Conservation (phyloP, 2,797 vertebrate species). For the Pogoniulus pusillus region DNA sequence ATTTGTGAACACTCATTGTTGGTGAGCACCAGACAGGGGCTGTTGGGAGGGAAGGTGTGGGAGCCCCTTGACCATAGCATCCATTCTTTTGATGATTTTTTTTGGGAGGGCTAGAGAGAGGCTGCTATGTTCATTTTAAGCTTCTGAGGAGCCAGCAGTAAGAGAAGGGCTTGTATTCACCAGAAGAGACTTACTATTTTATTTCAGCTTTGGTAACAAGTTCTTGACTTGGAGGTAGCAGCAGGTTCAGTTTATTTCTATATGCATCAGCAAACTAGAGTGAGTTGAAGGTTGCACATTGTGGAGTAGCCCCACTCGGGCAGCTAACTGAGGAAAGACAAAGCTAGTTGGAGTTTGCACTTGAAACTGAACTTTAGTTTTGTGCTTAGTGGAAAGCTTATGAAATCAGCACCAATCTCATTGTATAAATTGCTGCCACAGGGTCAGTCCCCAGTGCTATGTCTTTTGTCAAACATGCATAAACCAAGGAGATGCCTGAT, state of each 20-base stretch:
- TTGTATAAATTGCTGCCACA: constrained; percentile 14
- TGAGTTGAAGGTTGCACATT: constrained; percentile 4
- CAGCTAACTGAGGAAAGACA: constrained; percentile 36
- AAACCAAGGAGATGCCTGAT: background rate
- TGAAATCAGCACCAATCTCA: constrained; percentile 55
- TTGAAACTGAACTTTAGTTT: constrained; percentile 48
- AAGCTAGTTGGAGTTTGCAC: constrained; percentile 13
- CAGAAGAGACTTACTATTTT: background rate
- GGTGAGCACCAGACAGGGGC: background rate
- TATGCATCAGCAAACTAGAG: constrained; percentile 31
- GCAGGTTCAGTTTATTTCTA: constrained; percentile 48
- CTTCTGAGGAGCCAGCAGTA: background rate
- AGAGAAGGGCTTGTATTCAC: background rate
- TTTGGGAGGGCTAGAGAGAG: background rate
- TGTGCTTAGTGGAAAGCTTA: constrained; percentile 43
- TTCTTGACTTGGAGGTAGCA: constrained; percentile 56
- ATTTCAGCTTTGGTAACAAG: constrained; percentile 51
- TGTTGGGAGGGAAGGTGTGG: background rate
- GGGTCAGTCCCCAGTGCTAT: constrained; percentile 32
- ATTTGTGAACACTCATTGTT: accelerated
- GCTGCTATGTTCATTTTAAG: background rate
- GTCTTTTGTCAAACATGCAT: constrained; percentile 4
- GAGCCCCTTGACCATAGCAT: background rate
- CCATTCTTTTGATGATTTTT: background rate
- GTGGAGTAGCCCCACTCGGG: constrained; percentile 36